phyloP scores from a whole-genome alignment of 2,797 vertebrate species.

The Sebastes iracundus region DNA sequence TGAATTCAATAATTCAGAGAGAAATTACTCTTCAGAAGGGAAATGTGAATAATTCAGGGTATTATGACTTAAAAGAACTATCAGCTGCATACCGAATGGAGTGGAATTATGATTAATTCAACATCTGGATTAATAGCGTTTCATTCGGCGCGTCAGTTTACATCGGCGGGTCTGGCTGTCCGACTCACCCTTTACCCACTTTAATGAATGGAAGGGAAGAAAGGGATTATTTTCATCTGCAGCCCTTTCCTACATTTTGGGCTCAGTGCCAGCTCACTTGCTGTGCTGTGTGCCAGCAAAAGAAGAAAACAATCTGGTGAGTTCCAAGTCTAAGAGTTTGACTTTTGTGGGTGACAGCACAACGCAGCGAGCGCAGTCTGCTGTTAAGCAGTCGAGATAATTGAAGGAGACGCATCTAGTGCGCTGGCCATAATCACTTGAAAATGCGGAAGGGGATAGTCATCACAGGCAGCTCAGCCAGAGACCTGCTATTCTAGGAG shows the following conservation, averaged over 20 bases:
- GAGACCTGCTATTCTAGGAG: not conserved
- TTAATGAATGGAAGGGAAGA: constrained; percentile 21
- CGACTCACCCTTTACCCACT: constrained; percentile 37
- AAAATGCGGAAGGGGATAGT: constrained; percentile 29
- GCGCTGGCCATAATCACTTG: constrained; percentile 39
- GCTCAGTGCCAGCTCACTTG: constrained; percentile 45
- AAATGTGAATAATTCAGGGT: constrained; percentile 84
- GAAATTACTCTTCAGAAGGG: constrained; percentile 80
- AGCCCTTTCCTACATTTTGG: constrained; percentile 21
- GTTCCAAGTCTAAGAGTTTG: constrained; percentile 29
- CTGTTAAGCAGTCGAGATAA: constrained; percentile 56
- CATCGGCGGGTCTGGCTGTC: constrained; percentile 42
- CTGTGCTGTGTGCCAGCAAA: constrained; percentile 19
- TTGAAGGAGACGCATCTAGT: constrained; percentile 52
- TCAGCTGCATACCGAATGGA: constrained; percentile 63
- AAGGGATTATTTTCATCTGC: constrained; percentile 30
- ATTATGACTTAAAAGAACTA: constrained; percentile 85
- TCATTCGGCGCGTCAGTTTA: constrained; percentile 62
- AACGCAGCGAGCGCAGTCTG: constrained; percentile 25
- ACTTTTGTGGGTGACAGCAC: constrained; percentile 48
- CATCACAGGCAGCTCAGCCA: constrained; percentile 7
- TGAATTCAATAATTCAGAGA: constrained; percentile 84
- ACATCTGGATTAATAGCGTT: constrained; percentile 81
- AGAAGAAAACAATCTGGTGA: constrained; percentile 48
- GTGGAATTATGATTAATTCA: constrained; percentile 81